Conservation (phyloP, 2,113 vertebrate genomes). For the Pseudopipra pipra region DNA sequence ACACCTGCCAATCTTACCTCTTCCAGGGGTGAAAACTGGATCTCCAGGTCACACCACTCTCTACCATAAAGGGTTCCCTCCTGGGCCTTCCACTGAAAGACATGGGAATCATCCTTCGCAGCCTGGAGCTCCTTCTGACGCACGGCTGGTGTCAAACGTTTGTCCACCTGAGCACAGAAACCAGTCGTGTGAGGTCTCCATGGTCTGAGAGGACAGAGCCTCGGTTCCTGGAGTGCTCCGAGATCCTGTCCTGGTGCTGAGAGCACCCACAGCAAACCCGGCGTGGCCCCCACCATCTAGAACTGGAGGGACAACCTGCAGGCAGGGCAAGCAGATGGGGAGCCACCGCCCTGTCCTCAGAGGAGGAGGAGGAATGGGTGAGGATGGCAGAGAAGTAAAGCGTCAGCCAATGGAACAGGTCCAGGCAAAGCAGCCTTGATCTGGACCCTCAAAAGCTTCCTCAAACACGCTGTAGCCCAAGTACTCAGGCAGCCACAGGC, state of each 20-base stretch:
- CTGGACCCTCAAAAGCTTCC: neutral
- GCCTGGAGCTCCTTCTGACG: slow-evolving; percentile 59
- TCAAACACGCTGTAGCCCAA: neutral
- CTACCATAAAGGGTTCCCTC: slow-evolving; percentile 61
- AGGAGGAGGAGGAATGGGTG: neutral
- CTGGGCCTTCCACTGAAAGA: slow-evolving; percentile 78
- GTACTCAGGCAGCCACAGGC: neutral
- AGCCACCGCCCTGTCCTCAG: neutral
- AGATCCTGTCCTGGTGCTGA: accelerated
- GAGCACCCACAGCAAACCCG: neutral
- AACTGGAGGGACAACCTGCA: neutral
- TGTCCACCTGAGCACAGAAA: slow-evolving; percentile 75
- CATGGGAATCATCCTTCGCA: slow-evolving; percentile 40
- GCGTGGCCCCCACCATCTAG: neutral
- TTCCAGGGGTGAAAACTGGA: slow-evolving; percentile 84
- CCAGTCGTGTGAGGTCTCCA: neutral
- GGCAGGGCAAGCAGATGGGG: neutral
- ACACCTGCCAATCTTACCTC: slow-evolving; percentile 73
- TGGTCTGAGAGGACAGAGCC: neutral
- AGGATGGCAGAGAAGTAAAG: neutral
- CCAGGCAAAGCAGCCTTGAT: neutral
- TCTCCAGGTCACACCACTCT: slow-evolving; percentile 72
- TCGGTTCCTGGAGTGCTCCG: neutral
- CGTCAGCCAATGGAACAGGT: neutral
- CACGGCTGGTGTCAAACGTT: slow-evolving; percentile 64